Conservation (phyloP, 1,140 invertebrate species). For the Zaprionus africanus region DNA sequence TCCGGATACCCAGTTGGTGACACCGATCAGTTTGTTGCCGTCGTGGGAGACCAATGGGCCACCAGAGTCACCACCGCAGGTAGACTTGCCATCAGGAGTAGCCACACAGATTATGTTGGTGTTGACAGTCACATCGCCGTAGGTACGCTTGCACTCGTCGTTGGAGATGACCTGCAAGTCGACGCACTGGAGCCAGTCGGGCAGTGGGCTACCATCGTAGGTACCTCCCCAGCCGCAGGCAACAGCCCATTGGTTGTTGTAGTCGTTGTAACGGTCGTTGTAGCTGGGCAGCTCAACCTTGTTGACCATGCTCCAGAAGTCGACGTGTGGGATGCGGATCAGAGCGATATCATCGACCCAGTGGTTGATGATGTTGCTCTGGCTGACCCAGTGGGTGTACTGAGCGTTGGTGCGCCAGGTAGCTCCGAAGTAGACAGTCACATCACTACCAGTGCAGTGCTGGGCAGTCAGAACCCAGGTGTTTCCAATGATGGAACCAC, state of each 20-base stretch:
- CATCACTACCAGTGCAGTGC: slow-evolving; percentile 54
- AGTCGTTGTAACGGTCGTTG: slow-evolving; percentile 40
- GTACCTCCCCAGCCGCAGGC: slow-evolving; percentile 54
- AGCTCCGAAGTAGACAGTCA: slow-evolving; percentile 56
- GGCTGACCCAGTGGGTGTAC: slow-evolving; percentile 51
- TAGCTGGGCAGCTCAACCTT: slow-evolving; percentile 44
- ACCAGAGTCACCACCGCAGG: slow-evolving; percentile 86
- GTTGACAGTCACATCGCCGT: slow-evolving; percentile 33
- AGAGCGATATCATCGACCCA: slow-evolving; percentile 39
- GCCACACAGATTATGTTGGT: slow-evolving; percentile 66
- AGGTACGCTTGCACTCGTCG: slow-evolving; percentile 22
- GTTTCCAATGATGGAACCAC: slow-evolving; percentile 85
- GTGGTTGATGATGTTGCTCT: slow-evolving; percentile 36
- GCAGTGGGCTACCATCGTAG: slow-evolving; percentile 28
- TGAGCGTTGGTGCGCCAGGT: slow-evolving; percentile 53
- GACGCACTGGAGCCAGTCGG: slow-evolving; percentile 41
- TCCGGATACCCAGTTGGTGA: slow-evolving; percentile 72
- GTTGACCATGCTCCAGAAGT: slow-evolving; percentile 41
- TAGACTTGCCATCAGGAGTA: slow-evolving; percentile 60
- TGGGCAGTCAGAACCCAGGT: slow-evolving; percentile 64
- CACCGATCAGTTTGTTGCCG: slow-evolving; percentile 82
- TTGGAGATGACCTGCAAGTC: slow-evolving; percentile 36
- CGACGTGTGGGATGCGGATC: slow-evolving; percentile 40
- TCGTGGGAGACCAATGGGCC: slow-evolving; percentile 85
- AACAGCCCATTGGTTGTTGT: slow-evolving; percentile 31